Percentiles rank a stretch among this genome's conserved stretches.
Conservation (phyloP, 2,888 invertebrate genomes). For the Nephrotoma appendiculata region DNA sequence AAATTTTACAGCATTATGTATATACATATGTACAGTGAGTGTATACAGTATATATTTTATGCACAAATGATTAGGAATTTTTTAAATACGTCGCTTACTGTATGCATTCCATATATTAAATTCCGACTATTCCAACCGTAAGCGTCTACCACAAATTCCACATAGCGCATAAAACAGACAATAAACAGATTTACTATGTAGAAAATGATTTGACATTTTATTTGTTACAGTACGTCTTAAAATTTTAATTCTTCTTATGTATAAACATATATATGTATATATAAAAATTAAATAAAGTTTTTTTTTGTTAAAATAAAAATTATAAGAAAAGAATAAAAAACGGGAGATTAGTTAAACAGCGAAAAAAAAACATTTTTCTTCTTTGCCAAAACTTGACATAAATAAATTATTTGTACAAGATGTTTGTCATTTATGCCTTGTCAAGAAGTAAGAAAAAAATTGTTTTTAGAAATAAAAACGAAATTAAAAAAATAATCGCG, state of each 20-base stretch:
- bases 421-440: constrained; percentile 4
- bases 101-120: not conserved
- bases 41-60: not conserved
- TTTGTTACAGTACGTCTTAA: not conserved
- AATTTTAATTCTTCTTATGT: not conserved
- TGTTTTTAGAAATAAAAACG: not conserved
- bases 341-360: not conserved
- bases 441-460: not conserved
- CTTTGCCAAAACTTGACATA: constrained; percentile 2
- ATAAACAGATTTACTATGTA: not conserved
- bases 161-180: not conserved
- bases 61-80: not conserved
- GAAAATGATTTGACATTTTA: not conserved
- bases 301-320: not conserved
- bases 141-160: not conserved
- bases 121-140: not conserved
- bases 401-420: constrained; percentile 4
- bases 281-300: not conserved
- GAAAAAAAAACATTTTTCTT: not conserved
- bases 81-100: not conserved
- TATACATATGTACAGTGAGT: not conserved
- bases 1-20: not conserved
- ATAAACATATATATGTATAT: not conserved
- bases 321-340: not conserved
- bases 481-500: not conserved